Conservation (phyloP, 1,140 invertebrate species). For the Chrysomallon squamiferum region DNA sequence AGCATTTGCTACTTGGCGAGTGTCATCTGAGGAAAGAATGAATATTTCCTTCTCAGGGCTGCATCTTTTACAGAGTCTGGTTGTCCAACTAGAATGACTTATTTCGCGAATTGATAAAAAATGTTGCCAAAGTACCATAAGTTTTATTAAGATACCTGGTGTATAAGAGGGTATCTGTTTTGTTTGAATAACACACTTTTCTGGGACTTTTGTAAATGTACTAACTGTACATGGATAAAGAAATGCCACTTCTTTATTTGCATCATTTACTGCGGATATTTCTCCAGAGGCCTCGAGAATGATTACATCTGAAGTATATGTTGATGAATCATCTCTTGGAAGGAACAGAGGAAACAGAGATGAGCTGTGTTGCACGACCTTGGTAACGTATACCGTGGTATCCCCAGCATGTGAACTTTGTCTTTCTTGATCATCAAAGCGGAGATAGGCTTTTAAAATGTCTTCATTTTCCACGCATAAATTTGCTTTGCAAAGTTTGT, state of each 20-base stretch:
- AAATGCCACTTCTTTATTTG: neutral
- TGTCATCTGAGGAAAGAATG: neutral
- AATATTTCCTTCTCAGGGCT: neutral
- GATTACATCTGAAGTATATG: no score
- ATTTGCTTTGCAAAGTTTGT: no score
- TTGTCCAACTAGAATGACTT: neutral
- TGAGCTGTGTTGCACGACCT: no score
- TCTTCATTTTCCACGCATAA: no score
- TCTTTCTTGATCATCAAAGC: no score
- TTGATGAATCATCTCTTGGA: no score
- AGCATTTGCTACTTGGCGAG: neutral
- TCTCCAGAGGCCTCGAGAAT: conserved; percentile 7
- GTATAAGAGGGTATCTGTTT: conserved; percentile 5
- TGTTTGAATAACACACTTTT: neutral
- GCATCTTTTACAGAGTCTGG: no score
- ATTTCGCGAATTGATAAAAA: neutral
- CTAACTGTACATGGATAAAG: conserved; percentile 8
- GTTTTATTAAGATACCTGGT: conserved; percentile 2
- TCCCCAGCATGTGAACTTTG: no score
- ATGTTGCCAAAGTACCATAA: neutral
- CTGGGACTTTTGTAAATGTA: conserved; percentile 7
- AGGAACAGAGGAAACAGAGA: no score
- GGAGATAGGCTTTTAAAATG: no score
- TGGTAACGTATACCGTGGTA: no score
- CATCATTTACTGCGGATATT: neutral